Conservation (phyloP, 2,113 vertebrate species). For the Dascyllus trimaculatus region DNA sequence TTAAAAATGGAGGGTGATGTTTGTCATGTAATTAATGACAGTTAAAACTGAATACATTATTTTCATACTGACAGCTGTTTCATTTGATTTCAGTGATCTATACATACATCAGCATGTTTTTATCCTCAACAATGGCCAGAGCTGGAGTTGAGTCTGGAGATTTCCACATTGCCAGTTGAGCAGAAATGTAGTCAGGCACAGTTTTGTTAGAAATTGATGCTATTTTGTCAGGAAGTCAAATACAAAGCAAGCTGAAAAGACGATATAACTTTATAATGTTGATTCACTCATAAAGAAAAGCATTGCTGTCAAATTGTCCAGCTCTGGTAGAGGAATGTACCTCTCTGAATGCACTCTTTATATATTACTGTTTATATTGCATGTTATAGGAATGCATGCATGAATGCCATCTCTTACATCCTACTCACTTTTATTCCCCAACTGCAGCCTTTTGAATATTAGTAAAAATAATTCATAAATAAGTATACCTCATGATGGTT, state of each 20-base stretch:
- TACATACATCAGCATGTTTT: not conserved
- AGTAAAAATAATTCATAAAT: constrained; percentile 20
- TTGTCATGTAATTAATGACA: no score
- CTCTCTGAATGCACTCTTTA: not conserved
- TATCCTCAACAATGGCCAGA: not conserved
- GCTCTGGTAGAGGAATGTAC: not conserved
- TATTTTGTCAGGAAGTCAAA: constrained; percentile 29
- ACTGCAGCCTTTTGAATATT: constrained; percentile 17
- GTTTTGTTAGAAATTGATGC: constrained; percentile 3
- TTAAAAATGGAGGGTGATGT: no score
- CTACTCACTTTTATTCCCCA: constrained; percentile 12
- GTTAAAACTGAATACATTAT: no score
- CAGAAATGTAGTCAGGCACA: not conserved
- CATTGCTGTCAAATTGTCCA: not conserved
- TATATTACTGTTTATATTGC: not conserved
- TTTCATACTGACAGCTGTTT: no score
- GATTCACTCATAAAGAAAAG: constrained; percentile 31
- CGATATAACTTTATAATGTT: constrained; percentile 9
- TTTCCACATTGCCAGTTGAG: not conserved
- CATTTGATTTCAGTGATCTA: constrained; percentile 4
- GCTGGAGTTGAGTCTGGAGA: not conserved
- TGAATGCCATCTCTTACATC: constrained; percentile 15
- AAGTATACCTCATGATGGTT: constrained; percentile 1
- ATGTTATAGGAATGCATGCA: constrained; percentile 26
- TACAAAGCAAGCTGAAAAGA: constrained; percentile 33